Percentiles rank a stretch among this genome's conserved stretches.
These are phyloP conservation scores for Drosophila testacea DNA, from an alignment of 2,888 invertebrate species.

Conservation along the genomic window DNA sequence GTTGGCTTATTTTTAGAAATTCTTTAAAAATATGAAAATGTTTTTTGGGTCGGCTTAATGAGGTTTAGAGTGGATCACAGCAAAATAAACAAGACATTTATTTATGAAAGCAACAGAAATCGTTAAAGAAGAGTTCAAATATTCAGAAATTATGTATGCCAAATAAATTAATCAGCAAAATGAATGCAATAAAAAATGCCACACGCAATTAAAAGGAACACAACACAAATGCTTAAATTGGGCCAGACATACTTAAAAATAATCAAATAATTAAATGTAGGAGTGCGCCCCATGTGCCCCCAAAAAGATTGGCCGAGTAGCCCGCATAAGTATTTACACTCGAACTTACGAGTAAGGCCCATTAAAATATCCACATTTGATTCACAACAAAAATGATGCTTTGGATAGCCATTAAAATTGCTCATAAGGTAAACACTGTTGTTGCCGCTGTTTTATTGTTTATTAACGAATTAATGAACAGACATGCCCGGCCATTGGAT, in stretches of 20 bases:
- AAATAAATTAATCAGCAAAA: conserved; percentile 51
- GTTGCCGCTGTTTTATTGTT: conserved; percentile 71
- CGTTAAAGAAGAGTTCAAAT: background rate
- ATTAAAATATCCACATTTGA: conserved; percentile 65
- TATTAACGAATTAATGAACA: conserved; percentile 72
- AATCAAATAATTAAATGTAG: conserved; percentile 73
- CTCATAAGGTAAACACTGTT: conserved; percentile 71
- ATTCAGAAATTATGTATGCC: conserved; percentile 30
- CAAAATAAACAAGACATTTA: conserved; percentile 53
- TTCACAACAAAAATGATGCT: conserved; percentile 41
- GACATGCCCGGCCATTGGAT: conserved; percentile 42
- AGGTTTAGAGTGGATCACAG: conserved; percentile 67
- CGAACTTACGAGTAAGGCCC: conserved; percentile 31
- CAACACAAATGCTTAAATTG: conserved; percentile 48
- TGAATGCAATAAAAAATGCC: conserved; percentile 57
- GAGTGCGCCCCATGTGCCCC: conserved; percentile 51
- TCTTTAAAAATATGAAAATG: conserved; percentile 29
- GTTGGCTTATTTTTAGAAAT: conserved; percentile 36
- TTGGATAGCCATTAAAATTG: conserved; percentile 66
- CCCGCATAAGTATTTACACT: conserved; percentile 52
- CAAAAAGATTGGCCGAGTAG: conserved; percentile 27
- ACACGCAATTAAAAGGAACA: conserved; percentile 53
- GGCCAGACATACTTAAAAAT: conserved; percentile 69
- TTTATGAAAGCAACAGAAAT: conserved; percentile 37
- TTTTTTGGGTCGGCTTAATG: conserved; percentile 52